phyloP scores from a whole-genome alignment of 2,797 vertebrate species.

The Clarias fuscus region DNA sequence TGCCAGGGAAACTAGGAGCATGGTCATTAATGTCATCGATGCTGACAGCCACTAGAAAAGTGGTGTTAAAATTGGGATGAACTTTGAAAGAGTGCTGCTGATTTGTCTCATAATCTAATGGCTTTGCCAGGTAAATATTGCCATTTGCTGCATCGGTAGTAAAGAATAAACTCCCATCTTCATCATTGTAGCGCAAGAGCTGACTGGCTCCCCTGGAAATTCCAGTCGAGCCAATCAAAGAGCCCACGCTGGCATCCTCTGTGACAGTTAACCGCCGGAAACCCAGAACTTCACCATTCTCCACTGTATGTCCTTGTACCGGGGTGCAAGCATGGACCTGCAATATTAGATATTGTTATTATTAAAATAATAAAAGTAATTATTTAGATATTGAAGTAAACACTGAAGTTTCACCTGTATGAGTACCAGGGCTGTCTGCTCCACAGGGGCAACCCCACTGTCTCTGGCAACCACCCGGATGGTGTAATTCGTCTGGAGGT shows the following conservation, averaged over 20 bases:
- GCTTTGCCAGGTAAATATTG: slow-evolving; percentile 83
- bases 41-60: slow-evolving; percentile 75
- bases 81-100: slow-evolving; percentile 81
- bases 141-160: slow-evolving; percentile 79
- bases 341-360: slow-evolving; percentile 30
- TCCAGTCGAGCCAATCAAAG: slow-evolving; percentile 75
- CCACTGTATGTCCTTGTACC: slow-evolving; percentile 56
- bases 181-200: slow-evolving; percentile 75
- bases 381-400: neutral
- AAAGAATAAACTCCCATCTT: slow-evolving; percentile 77
- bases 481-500: slow-evolving; percentile 69
- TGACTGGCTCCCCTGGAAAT: slow-evolving; percentile 56
- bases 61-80: slow-evolving; percentile 62
- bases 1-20: slow-evolving; percentile 75
- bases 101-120: slow-evolving; percentile 85
- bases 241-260: slow-evolving; percentile 80
- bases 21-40: slow-evolving; percentile 81
- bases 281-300: slow-evolving; percentile 57
- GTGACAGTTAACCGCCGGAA: slow-evolving; percentile 77
- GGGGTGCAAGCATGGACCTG: slow-evolving; percentile 78
- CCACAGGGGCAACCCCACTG: slow-evolving; percentile 72
- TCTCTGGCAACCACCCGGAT: slow-evolving; percentile 80
- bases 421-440: slow-evolving; percentile 75
- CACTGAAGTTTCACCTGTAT: slow-evolving; percentile 76
- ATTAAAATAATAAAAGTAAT: neutral